Evolutionary conservation across 2,797 vertebrate species (phyloP).

Genomic region (Crocidura indochinensis): DNA sequence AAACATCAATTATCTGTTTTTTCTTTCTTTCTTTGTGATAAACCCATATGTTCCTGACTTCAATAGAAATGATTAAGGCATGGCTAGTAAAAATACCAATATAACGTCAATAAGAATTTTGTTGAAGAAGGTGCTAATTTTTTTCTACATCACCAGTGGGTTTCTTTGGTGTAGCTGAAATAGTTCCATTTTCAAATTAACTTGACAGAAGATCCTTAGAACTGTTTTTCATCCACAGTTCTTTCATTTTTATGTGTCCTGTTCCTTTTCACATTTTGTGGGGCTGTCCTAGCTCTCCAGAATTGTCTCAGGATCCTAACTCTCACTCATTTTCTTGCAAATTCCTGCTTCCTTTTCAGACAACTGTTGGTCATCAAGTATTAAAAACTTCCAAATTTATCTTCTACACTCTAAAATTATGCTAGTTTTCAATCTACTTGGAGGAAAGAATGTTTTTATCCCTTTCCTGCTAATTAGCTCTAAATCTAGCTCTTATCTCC

Average conservation of each 20-base stretch:
- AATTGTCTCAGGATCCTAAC: not conserved
- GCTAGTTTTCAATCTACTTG: no score
- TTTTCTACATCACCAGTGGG: not conserved
- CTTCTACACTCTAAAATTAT: no score
- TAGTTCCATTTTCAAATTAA: constrained; percentile 21
- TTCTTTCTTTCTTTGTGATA: not conserved
- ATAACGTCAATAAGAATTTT: not conserved
- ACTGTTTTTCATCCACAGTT: constrained; percentile 34
- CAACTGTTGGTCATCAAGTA: not conserved
- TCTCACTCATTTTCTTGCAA: constrained; percentile 10
- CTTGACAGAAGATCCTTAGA: not conserved
- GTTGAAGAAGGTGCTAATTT: constrained; percentile 1
- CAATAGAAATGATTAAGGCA: not conserved
- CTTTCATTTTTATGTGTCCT: constrained; percentile 55
- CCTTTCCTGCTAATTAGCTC: no score
- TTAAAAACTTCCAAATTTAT: no score
- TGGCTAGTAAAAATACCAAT: not conserved
- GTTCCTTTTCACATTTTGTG: constrained; percentile 29
- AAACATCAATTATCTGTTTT: not conserved
- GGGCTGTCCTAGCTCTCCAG: constrained; percentile 10
- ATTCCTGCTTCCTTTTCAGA: not conserved
- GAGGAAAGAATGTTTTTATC: no score
- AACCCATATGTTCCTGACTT: not conserved
- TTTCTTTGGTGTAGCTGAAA: constrained; percentile 34
- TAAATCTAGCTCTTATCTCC: no score